phyloP scores from a whole-genome alignment of 2,888 invertebrate species.

The Drosophila anceps region DNA sequence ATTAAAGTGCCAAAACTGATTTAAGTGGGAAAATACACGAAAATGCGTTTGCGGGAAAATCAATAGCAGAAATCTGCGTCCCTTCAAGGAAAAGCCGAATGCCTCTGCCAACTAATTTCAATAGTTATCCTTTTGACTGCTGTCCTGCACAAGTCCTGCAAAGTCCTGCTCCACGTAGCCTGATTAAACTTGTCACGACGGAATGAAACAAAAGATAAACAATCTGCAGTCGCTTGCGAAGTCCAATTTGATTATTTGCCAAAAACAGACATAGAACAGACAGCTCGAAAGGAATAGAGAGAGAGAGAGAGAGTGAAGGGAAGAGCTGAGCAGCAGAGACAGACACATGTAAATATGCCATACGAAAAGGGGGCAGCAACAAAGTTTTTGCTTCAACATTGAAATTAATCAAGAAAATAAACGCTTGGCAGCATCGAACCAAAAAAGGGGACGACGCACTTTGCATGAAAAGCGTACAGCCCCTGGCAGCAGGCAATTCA shows the following conservation, averaged over 20 bases:
- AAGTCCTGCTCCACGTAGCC: conserved; percentile 49
- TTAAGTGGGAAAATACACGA: conserved; percentile 42
- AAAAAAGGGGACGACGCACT: conserved; percentile 50
- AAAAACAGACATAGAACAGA: conserved; percentile 63
- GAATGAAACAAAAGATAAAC: conserved; percentile 77
- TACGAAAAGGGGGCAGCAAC: conserved; percentile 42
- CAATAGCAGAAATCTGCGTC: conserved; percentile 48
- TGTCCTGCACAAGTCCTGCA: conserved; percentile 21
- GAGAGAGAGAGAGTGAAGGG: not conserved
- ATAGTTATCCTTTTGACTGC: conserved; percentile 77
- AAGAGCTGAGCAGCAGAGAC: not conserved
- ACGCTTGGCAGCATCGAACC: conserved; percentile 74
- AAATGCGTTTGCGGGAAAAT: conserved; percentile 50
- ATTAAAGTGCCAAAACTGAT: conserved; percentile 79
- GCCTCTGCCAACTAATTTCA: conserved; percentile 73
- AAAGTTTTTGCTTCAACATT: conserved; percentile 69
- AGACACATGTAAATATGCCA: conserved; percentile 62
- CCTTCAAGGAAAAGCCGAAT: conserved; percentile 34
- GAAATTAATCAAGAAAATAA: conserved; percentile 81
- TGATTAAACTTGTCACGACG: conserved; percentile 80
- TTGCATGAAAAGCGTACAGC: conserved; percentile 62
- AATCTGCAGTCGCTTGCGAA: conserved; percentile 52
- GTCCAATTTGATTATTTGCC: conserved; percentile 77
- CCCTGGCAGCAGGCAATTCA: conserved; percentile 9
- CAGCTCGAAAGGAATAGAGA: not conserved